These are phyloP conservation scores for Dasyprocta punctata DNA, from an alignment of 2,113 vertebrate genomes.

Conservation along the genomic window DNA sequence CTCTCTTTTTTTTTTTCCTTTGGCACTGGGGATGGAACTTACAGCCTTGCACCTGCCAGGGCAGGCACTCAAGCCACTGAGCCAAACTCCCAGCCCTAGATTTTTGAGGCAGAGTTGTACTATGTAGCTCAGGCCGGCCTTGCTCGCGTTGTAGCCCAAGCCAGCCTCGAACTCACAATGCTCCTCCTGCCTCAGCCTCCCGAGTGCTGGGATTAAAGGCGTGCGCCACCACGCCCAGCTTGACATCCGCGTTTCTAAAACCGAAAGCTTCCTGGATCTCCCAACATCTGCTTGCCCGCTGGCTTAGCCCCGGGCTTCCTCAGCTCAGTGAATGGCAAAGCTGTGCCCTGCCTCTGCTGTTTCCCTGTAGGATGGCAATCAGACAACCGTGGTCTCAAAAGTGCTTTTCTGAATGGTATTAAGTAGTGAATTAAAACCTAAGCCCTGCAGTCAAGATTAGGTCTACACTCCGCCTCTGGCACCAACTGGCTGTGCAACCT, in stretches of 20 bases:
- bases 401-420: not conserved
- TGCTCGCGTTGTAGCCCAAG: too few species aligned
- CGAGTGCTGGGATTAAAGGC: too few species aligned
- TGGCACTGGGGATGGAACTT: too few species aligned
- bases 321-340: fast-evolving
- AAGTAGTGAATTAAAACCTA: not conserved
- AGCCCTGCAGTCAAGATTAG: fast-evolving
- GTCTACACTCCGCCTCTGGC: not conserved
- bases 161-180: too few species aligned
- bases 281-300: fast-evolving
- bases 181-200: too few species aligned
- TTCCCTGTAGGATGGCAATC: fast-evolving
- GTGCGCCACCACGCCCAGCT: too few species aligned
- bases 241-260: fast-evolving
- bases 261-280: not conserved
- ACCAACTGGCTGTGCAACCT: not conserved
- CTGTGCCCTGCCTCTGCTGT: fast-evolving
- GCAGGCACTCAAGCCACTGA: too few species aligned
- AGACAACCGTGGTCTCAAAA: not conserved
- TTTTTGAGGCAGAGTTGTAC: too few species aligned
- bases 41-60: too few species aligned
- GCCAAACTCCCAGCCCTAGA: too few species aligned
- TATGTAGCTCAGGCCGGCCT: too few species aligned
- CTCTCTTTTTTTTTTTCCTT: too few species aligned
- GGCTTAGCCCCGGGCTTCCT: not conserved